Base-by-base conservation (phyloP, 2,888 invertebrate genomes). In the Torymus aiolomorphi region DNA sequence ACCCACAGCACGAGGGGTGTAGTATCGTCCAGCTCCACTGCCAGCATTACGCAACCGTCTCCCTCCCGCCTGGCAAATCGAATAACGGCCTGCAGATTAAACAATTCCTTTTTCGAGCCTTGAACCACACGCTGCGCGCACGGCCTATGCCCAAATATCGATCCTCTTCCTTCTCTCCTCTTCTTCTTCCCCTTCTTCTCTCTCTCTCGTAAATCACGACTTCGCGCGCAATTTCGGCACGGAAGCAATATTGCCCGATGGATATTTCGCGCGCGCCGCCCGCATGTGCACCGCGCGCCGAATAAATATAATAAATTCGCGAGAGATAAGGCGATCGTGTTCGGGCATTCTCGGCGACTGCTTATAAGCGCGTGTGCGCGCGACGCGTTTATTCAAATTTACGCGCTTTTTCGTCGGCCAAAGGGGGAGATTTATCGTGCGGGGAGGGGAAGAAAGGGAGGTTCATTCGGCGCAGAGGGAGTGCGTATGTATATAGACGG, bases 271-370 rank as follows among this genome's bases (percentile, higher is more conserved):
- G 42, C 72, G 20, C 62, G 12, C 51, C n/a, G 12, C 10, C 42
- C 51, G 16, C 52, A 65, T 66, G 71, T 59, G 77, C 42, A 59
- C 65, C 57, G 70, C 59, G 57, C 69, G 20, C 20, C 20, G 78
- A 78, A 78, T 74, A 69, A 76, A 69, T 59, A 69, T 67, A 61
- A 76, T 76, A 83, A 82, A 82, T 83, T 81, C 79, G 70, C 80
- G 51, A 59, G 70, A 75, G 65, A 80, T 67, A 61, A 61, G 20
- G 67, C 63, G 78, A 65, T 77, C 67, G 76, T 80, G 81, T 75
- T 62, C 74, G 78, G 65, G 78, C 75, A 72, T 80, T 77, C 78
- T 78, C 71, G 61, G 72, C 62, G 62, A n/a, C 77, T 65, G 42
- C 65, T 69, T 70, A 62, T 14, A 54, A 14, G n/a, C 16, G 31